These are phyloP conservation scores for Bubalus kerabau DNA, from an alignment of 2,113 vertebrate genomes.

Conservation along the genomic window DNA sequence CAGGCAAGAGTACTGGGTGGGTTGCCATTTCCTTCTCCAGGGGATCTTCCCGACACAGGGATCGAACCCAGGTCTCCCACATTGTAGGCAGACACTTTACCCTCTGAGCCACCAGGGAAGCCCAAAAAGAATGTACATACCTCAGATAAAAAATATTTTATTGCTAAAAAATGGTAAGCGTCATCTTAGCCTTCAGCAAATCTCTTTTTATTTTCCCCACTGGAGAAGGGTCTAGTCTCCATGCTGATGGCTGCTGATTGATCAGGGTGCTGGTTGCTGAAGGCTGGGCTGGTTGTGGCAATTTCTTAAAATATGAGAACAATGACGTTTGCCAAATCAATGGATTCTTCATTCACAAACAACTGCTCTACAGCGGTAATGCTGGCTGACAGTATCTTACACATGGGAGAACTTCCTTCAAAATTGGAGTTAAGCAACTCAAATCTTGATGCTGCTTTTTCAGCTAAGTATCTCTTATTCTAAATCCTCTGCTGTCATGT, in stretches of 20 bases:
- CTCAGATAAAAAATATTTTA: not conserved
- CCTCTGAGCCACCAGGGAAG: not conserved
- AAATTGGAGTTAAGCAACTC: not conserved
- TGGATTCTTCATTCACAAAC: not conserved
- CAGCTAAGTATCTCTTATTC: not conserved
- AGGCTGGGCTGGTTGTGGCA: not conserved
- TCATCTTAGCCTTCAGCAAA: not conserved
- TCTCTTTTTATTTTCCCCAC: not conserved
- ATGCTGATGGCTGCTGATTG: not conserved
- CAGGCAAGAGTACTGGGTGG: not conserved
- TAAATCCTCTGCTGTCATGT: not conserved
- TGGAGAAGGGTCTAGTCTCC: not conserved
- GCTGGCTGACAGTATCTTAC: not conserved
- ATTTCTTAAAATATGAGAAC: not conserved
- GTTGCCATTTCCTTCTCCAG: not conserved
- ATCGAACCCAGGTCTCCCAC: not conserved
- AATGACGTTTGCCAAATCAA: not conserved
- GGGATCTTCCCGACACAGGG: not conserved
- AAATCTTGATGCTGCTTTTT: not conserved
- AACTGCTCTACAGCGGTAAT: not conserved
- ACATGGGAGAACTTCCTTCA: not conserved
- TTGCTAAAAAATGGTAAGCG: not conserved
- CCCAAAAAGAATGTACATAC: not conserved
- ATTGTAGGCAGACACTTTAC: not conserved
- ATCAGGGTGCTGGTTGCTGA: not conserved